Percentiles rank a stretch among this genome's conserved stretches.
phyloP scores from a whole-genome alignment of 2,888 invertebrate genomes.

The Bombyx huttoni region DNA sequence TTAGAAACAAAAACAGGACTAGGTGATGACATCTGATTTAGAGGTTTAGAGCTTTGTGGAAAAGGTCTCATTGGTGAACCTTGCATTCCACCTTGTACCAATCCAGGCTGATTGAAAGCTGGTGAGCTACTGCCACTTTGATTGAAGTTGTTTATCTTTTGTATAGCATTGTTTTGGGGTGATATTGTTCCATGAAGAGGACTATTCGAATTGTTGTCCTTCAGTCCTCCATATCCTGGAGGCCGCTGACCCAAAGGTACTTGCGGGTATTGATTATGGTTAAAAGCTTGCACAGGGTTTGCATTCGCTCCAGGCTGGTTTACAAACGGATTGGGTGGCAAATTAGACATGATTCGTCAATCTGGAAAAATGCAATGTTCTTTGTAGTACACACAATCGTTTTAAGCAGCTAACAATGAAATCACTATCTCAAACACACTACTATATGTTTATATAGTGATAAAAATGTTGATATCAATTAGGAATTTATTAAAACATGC shows the following conservation, averaged over 20 bases:
- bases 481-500: slow-evolving; percentile 55
- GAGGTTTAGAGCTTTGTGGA: slow-evolving; percentile 10
- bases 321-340: slow-evolving; percentile 54
- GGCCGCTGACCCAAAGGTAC: slow-evolving; percentile 42
- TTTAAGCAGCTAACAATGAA: slow-evolving; percentile 8
- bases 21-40: slow-evolving; percentile 25
- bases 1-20: slow-evolving; percentile 32
- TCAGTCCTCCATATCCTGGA: slow-evolving; percentile 34
- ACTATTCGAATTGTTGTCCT: slow-evolving; percentile 55
- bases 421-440: neutral
- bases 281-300: slow-evolving; percentile 28
- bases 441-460: slow-evolving; percentile 34
- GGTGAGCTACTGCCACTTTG: slow-evolving; percentile 58
- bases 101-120: slow-evolving; percentile 52
- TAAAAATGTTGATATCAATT: slow-evolving; percentile 34
- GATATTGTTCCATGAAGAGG: slow-evolving; percentile 27
- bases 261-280: slow-evolving; percentile 35
- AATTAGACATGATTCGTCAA: slow-evolving; percentile 61
- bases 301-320: slow-evolving; percentile 39
- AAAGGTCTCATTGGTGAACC: slow-evolving; percentile 36
- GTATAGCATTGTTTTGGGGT: slow-evolving; percentile 27
- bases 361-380: slow-evolving; percentile 40
- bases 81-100: slow-evolving; percentile 30
- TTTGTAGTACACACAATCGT: neutral
- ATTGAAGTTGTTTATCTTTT: slow-evolving; percentile 41